phyloP scores from a whole-genome alignment of 2,113 vertebrate genomes.

The Pedionomus torquatus region DNA sequence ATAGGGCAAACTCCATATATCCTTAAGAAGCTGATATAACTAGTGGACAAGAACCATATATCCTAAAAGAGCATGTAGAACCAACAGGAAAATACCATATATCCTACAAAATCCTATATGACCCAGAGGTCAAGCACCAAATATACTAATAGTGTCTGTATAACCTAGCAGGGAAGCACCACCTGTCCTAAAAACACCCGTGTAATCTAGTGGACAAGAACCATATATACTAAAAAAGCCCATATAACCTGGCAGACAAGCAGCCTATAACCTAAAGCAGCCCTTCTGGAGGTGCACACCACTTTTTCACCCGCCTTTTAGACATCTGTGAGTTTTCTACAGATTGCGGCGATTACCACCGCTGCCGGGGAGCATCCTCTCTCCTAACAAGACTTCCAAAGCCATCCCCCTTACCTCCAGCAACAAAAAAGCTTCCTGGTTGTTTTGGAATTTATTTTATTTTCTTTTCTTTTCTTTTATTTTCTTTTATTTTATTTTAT shows the following conservation, averaged over 20 bases:
- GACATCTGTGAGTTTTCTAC: neutral
- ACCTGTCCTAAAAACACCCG: neutral
- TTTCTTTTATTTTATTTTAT: too few species aligned
- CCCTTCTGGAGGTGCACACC: accelerated
- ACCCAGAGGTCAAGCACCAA: neutral
- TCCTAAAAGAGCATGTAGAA: neutral
- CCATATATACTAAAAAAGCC: neutral
- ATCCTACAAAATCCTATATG: neutral
- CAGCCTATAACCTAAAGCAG: neutral
- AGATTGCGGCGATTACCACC: neutral
- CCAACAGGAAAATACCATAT: neutral
- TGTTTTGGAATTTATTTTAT: too few species aligned
- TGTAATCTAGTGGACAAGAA: too few species aligned
- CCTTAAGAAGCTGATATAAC: neutral
- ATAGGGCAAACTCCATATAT: neutral
- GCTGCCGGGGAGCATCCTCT: neutral
- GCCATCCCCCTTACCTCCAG: neutral
- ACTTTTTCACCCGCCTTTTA: neutral
- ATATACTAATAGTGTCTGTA: neutral
- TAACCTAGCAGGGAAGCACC: neutral
- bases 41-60: neutral
- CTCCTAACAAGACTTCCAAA: neutral
- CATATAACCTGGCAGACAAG: neutral
- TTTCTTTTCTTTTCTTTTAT: too few species aligned
- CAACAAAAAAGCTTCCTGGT: neutral